Base-by-base conservation (phyloP, 2,888 invertebrate species). In the Nomada fabriciana region DNA sequence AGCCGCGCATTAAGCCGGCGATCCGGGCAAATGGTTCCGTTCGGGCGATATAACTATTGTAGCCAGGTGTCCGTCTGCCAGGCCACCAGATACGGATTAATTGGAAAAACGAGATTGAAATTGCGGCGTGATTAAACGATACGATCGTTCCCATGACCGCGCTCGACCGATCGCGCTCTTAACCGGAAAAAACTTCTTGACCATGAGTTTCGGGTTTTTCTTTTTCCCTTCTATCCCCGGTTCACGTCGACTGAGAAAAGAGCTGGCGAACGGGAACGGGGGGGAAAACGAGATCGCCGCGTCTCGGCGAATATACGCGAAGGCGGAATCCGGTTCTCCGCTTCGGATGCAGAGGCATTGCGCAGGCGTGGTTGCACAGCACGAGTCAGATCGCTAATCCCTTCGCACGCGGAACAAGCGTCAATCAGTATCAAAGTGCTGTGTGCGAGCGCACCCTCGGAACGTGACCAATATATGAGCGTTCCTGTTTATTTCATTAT, bases 391-490 rank as follows among this genome's bases (percentile, higher is more conserved):
- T 82, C 83, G 84, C 87, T 89, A 89, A 88, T 89, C 85, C 82
- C 81, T 82, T 78, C 86, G 88, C 89, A 86, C 88, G 87, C 86
- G 90, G 15, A 91, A 91, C 91, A 91, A 92, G 91, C 91, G 91
- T 92, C 92, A 91, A 92, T 92, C 92, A 92, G 91, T 88, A 83
- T 88, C 88, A 86, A 84, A 68, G 85, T 75, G 81, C 82, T 73
- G 76, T 74, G 78, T 63, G 73, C 84, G 83, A 72, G 77, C 69
- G 73, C 81, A 78, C 80, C 78, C 82, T 60, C 82, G 55, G 53
- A 50, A 74, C 82, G 82, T 82, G 82, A 68, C 83, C 82, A 71
- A 83, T 83, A 75, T 76, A 80, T 43, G 72, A 43, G 25, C 74
- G 73, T 52, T 57, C 65, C 57, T 57, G 20, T 42, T 57, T 59